Evolutionary conservation across 2,113 vertebrate species (phyloP).

Genomic region (Corythaixoides concolor): DNA sequence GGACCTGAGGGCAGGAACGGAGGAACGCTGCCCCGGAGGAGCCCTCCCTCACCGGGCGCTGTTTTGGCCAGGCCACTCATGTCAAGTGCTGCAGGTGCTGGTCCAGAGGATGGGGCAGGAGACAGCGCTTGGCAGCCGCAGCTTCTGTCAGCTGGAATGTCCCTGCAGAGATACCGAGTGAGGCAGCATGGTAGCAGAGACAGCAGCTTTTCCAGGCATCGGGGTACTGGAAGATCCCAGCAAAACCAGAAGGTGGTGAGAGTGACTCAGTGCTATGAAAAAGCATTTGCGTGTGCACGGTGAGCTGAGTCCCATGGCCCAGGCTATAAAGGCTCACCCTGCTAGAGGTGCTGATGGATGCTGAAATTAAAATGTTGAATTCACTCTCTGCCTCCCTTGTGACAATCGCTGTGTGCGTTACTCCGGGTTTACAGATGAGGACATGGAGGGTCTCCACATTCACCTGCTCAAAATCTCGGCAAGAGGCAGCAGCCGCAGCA

Average conservation of each 20-base stretch:
- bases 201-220: neutral
- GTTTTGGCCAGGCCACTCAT: neutral
- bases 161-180: neutral
- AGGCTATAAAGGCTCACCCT: neutral
- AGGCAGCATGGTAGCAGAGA: neutral
- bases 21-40: rapidly evolving
- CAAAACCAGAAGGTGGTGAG: neutral
- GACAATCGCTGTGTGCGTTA: rapidly evolving
- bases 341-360: neutral
- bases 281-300: neutral
- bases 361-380: neutral
- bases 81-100: too few relatives aligned
- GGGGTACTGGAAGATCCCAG: neutral
- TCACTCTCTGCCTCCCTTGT: neutral
- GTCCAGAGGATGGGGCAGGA: neutral
- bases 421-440: neutral
- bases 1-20: rapidly evolving
- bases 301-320: neutral
- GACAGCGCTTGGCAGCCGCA: neutral
- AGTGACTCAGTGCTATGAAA: neutral
- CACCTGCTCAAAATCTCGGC: neutral
- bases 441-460: neutral
- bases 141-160: neutral
- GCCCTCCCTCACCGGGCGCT: rapidly evolving
- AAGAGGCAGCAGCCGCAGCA: neutral